Conservation (phyloP, 2,797 vertebrate genomes). For the Fundulus diaphanus region DNA sequence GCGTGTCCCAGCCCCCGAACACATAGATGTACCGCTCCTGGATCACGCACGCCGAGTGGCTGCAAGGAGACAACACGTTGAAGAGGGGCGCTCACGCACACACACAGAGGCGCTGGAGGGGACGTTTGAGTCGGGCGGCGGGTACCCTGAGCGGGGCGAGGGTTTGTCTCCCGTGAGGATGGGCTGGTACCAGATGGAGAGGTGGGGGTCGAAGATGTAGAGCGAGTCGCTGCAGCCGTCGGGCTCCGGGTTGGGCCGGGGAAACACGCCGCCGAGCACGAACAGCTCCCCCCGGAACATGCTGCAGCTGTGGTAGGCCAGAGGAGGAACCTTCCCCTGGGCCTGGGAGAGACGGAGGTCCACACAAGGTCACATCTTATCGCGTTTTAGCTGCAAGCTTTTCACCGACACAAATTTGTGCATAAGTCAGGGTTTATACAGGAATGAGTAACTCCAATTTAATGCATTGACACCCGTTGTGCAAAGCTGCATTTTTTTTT, state of each 20-base stretch:
- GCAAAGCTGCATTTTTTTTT: too few relatives aligned
- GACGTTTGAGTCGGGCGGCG: neutral
- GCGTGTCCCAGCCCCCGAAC: slow-evolving; percentile 88
- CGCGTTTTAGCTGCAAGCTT: too few relatives aligned
- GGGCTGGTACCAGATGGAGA: slow-evolving; percentile 85
- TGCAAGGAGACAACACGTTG: slow-evolving; percentile 37
- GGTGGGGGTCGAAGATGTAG: slow-evolving; percentile 86
- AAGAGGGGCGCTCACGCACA: fast-evolving
- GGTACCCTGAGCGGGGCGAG: slow-evolving; percentile 77
- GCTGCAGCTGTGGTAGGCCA: slow-evolving; percentile 84
- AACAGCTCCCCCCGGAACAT: slow-evolving; percentile 84
- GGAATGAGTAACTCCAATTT: too few relatives aligned
- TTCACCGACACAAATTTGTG: too few relatives aligned
- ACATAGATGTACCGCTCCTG: slow-evolving; percentile 82
- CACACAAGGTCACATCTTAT: neutral
- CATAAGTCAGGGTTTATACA: too few relatives aligned
- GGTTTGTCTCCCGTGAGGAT: slow-evolving; percentile 84
- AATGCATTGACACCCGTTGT: too few relatives aligned
- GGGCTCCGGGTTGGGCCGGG: slow-evolving; percentile 78
- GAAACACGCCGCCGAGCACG: slow-evolving; percentile 84
- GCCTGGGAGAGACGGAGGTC: slow-evolving; percentile 61
- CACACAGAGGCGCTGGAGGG: fast-evolving
- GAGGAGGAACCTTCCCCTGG: slow-evolving; percentile 82
- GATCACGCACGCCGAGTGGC: slow-evolving; percentile 86
- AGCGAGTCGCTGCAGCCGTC: slow-evolving; percentile 86